phyloP scores from a whole-genome alignment of 2,888 invertebrate genomes.

The Orthonychiurus folsomi region DNA sequence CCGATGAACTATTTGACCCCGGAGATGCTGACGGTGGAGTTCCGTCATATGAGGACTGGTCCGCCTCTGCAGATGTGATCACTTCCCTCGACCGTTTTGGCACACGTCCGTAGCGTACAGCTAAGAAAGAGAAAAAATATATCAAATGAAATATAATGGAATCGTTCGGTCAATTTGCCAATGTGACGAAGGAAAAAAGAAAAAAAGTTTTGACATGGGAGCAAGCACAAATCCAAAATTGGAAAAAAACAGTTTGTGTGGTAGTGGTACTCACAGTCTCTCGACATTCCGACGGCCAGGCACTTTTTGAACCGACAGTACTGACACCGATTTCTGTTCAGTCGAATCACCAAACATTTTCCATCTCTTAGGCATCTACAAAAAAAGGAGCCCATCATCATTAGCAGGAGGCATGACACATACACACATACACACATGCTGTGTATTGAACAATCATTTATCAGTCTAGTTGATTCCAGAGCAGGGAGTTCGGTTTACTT shows the following conservation, averaged over 20 bases:
- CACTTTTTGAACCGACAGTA: constrained; percentile 96
- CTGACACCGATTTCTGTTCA: constrained; percentile 91
- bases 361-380: constrained; percentile 72
- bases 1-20: constrained; percentile 39
- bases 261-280: constrained; percentile 73
- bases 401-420: no score
- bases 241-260: background rate
- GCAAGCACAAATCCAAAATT: background rate
- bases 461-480: no score
- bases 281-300: constrained; percentile 89
- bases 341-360: constrained; percentile 83
- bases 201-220: background rate
- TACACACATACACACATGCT: no score
- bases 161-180: no score
- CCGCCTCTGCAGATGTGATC: constrained; percentile 46
- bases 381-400: no score
- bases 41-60: constrained; percentile 47
- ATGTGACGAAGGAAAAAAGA: background rate
- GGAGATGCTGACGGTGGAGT: constrained; percentile 42
- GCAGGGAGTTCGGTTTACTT: no score
- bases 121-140: constrained; percentile 49
- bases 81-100: constrained; percentile 85
- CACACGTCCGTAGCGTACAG: constrained; percentile 91
- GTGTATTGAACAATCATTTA: no score
- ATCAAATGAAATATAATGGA: no score